Conservation (phyloP, 2,797 vertebrate species). For the Hoplostethus atlanticus region DNA sequence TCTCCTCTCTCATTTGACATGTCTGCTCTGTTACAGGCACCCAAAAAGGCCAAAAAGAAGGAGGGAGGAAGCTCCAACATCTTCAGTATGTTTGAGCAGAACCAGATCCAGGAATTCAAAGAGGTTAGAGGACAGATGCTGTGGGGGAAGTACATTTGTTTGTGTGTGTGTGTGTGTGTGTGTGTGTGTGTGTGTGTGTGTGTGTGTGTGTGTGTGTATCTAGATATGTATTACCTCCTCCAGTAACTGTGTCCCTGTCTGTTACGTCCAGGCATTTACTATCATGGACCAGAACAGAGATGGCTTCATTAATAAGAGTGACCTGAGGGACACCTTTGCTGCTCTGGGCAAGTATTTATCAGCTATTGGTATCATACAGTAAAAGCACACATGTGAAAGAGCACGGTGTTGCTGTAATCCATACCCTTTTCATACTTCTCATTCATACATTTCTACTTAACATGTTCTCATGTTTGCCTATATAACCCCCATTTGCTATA, state of each 20-base stretch:
- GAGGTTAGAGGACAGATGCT: constrained; percentile 10
- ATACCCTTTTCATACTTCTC: too few species aligned
- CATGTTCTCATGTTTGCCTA: too few species aligned
- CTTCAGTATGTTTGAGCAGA: constrained; percentile 88
- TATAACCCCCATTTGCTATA: too few species aligned
- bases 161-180: background rate
- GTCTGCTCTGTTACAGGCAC: constrained; percentile 67
- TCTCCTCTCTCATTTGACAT: constrained; percentile 1
- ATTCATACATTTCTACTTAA: too few species aligned
- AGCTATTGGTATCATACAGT: background rate
- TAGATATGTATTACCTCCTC: constrained; percentile 28
- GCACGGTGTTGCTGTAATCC: too few species aligned
- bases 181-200: background rate
- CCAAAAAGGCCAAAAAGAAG: constrained; percentile 83
- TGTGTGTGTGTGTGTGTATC: background rate
- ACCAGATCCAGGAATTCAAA: constrained; percentile 88
- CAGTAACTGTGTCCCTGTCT: constrained; percentile 17
- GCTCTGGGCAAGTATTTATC: background rate
- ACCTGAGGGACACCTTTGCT: constrained; percentile 85
- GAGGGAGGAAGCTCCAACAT: constrained; percentile 84
- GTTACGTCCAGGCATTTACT: constrained; percentile 82
- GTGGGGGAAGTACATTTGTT: background rate
- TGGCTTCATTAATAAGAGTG: constrained; percentile 86
- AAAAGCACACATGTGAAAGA: background rate
- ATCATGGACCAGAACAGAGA: constrained; percentile 91